Evolutionary conservation across 2,797 vertebrate species (phyloP), one percentile per base, ranked within the genome.

Genomic region (Girardinus metallicus): DNA sequence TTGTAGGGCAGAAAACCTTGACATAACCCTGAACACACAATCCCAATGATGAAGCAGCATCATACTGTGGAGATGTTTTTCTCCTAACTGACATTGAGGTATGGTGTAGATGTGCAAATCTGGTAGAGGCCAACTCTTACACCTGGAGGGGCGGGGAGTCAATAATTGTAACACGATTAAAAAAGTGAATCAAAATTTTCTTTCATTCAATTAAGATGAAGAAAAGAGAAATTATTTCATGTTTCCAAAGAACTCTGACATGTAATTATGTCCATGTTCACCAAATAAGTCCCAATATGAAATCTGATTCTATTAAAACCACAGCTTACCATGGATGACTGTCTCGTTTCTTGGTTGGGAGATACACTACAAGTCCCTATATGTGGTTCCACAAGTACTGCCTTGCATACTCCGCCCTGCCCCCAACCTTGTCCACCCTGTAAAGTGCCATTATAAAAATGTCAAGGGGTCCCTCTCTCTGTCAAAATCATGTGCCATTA

Each of bases 371-470:
- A 89, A 70, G 71, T 80, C 83, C 74, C 72, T 78, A 83, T 86
- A 89, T 91, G 92, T 89, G 92, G 86, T 86, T 90, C 84, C 74
- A 87, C 76, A 83, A 80, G 70, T 81, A 51, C 79, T 73, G 80
- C 77, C 73, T 76, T 85, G 78, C 86, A 80, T 88, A 87, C 84
- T 78, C 89, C 81, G 78, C 85, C 86, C 86, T 79, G 84, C 89
- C 89, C 90, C 91, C 92, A 91, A 89, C 91, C 92, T 87, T 92
- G 93, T 93, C 87, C 93, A 92, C 84, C 88, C 88, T 93, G 90
- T 93, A 94, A 93, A 94, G 92, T 94, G 89, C 94, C 89, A 94
- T 95, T 94, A 94, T 93, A 93, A 94, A 95, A 95, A 95, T 95
- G 94, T 95, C 93, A 94, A 93, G 90, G 86, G 93, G 88, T 94